Percentiles rank a stretch among this genome's conserved stretches.
Conservation (phyloP, 2,888 invertebrate genomes). For the Nematopogon swammerdamellus region DNA sequence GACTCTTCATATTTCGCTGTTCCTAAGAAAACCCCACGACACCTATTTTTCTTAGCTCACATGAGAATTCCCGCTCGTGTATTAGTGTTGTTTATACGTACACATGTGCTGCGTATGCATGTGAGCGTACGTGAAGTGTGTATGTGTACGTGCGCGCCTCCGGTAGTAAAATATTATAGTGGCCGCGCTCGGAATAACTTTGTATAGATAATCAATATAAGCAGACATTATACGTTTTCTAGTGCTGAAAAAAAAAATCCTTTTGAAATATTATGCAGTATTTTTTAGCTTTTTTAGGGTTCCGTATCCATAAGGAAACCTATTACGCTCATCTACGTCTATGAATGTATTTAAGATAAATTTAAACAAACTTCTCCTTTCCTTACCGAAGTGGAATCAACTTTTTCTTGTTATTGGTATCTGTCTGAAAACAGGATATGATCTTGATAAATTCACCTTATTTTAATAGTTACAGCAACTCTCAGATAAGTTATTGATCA, state of each 20-base stretch:
- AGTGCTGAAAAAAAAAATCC: background rate
- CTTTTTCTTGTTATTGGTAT: too few species aligned
- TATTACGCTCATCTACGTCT: too few species aligned
- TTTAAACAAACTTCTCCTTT: too few species aligned
- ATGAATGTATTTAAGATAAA: too few species aligned
- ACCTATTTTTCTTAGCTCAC: conserved; percentile 46
- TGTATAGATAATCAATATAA: conserved; percentile 56
- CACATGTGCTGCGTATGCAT: conserved; percentile 7
- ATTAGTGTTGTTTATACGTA: background rate
- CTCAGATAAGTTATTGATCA: too few species aligned
- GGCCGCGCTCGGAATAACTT: conserved; percentile 55
- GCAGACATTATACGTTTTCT: background rate
- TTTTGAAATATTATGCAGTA: too few species aligned
- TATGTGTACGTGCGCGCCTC: conserved; percentile 27
- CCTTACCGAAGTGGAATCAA: too few species aligned
- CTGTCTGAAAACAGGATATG: too few species aligned
- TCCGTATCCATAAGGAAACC: too few species aligned
- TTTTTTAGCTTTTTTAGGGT: too few species aligned
- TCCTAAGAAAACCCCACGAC: conserved; percentile 46
- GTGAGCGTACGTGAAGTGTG: conserved; percentile 10
- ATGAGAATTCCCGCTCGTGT: conserved; percentile 3
- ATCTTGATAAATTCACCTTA: too few species aligned
- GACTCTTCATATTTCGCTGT: conserved; percentile 12
- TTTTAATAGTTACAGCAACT: too few species aligned
- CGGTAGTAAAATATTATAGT: conserved; percentile 58